These are phyloP conservation scores for Drosophila rufa DNA, from an alignment of 1,140 invertebrate genomes.

Conservation along the genomic window DNA sequence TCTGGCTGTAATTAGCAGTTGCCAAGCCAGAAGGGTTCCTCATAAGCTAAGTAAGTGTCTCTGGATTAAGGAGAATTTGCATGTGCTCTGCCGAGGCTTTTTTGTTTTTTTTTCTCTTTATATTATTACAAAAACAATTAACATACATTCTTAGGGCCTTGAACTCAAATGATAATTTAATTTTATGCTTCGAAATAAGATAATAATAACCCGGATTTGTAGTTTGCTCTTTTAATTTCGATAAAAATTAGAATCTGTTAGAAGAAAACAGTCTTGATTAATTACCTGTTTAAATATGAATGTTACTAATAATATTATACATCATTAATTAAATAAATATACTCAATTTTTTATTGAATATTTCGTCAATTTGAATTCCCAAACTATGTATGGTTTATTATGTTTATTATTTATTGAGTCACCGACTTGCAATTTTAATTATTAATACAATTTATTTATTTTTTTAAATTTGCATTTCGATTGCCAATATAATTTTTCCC, in stretches of 20 bases:
- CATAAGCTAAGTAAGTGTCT: no score
- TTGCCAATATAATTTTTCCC: neutral
- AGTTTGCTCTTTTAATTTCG: neutral
- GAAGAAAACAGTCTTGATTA: no score
- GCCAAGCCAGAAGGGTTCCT: neutral
- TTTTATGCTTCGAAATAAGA: no score
- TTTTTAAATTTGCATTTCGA: neutral
- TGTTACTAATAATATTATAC: neutral
- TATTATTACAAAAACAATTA: neutral
- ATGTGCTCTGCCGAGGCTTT: neutral
- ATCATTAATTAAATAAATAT: neutral
- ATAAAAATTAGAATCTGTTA: neutral
- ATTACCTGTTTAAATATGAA: no score
- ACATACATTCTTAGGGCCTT: neutral
- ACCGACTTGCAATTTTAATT: neutral
- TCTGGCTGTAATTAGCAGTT: slow-evolving; percentile 32
- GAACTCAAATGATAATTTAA: neutral
- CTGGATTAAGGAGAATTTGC: slow-evolving; percentile 1
- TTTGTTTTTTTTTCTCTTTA: no score
- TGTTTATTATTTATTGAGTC: neutral
- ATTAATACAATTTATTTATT: neutral
- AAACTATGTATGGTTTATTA: no score
- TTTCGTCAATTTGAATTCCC: neutral
- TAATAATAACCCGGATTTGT: no score
- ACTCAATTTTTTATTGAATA: neutral